Evolutionary conservation across 2,797 vertebrate genomes (phyloP).

Genomic region (Syndactyla subalaris): DNA sequence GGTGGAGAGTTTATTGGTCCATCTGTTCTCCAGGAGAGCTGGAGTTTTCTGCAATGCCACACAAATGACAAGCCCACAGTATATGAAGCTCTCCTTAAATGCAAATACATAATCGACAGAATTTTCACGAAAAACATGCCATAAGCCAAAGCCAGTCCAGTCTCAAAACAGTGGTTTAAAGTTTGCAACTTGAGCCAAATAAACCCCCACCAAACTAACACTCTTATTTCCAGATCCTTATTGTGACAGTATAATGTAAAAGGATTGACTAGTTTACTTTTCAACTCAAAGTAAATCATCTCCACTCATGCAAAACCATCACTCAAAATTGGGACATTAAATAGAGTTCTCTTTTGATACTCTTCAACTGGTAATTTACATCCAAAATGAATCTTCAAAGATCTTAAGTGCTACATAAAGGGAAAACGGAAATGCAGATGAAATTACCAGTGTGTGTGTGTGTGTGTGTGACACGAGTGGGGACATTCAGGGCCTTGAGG

Average conservation of each 20-base stretch:
- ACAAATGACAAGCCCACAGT: neutral
- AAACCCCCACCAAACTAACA: neutral
- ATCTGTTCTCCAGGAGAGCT: slow-evolving; percentile 23
- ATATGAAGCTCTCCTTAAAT: neutral
- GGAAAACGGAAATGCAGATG: neutral
- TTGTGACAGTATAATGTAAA: neutral
- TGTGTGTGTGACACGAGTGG: neutral
- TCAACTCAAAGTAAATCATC: slow-evolving; percentile 21
- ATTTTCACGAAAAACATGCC: neutral
- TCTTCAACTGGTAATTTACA: slow-evolving; percentile 27
- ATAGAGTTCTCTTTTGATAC: neutral
- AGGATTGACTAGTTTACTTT: slow-evolving; percentile 23
- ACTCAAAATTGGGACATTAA: neutral
- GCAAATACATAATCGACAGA: neutral
- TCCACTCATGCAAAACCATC: neutral
- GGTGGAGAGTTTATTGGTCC: slow-evolving; percentile 2
- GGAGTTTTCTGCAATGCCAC: neutral
- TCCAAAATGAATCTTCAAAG: neutral
- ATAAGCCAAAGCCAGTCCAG: neutral
- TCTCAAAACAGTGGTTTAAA: neutral
- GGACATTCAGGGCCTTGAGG: neutral
- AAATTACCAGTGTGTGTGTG: neutral
- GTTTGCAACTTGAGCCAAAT: neutral
- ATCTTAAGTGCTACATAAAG: neutral
- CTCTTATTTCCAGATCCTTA: neutral